Base-by-base conservation (phyloP, 2,113 vertebrate species). In the Anarhynchus alexandrinus region DNA sequence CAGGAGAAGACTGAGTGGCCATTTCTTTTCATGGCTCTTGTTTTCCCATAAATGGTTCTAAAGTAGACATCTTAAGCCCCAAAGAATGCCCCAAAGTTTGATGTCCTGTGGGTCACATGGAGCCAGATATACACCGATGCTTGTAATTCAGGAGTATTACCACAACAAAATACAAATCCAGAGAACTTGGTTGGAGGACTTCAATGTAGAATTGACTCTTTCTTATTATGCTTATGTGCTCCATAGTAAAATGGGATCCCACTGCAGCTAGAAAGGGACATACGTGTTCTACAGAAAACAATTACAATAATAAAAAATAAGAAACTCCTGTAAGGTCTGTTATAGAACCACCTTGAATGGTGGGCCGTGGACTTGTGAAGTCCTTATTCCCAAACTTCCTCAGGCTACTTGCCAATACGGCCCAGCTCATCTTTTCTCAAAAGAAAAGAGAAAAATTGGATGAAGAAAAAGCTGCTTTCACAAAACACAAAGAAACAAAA, bases 401-500 rank as follows among this genome's bases (percentile, higher is more conserved):
- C 40, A 74, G 77, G 47, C 84, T 91, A 76, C 43, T 59, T 69
- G 73, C 36, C 81, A 91, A 27, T 8, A 67, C 5, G 91, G 29
- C 15, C 20, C 83, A 78, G 34, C 29, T 82, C 67, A 89, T 59
- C 55, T 88, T 79, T 71, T 71, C 69, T 65, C 78, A 67, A 71
- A 89, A 88, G 70, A 82, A 82, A 95, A 58, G 49, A 73, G 45
- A 83, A 88, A 86, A 94, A 40, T 2, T 59, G 52, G 21, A 90
- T 72, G 40, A 87, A 95, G 74, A 69, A 78, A 87, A 90, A 80
- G 70, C 27, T 90, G 84, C 81, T 89, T 58, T 40, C 59, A 76
- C 43, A 85, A 93, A 95, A 55, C 77, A 82, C 22, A 64, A 64
- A 69, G 65, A 90, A 91, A 76, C 78, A 93, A 95, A 90, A 86